Evolutionary conservation across 1,140 invertebrate genomes (phyloP), one percentile per base, ranked within the genome.

Genomic region (Pachyrhynchus sulphureomaculatus): DNA sequence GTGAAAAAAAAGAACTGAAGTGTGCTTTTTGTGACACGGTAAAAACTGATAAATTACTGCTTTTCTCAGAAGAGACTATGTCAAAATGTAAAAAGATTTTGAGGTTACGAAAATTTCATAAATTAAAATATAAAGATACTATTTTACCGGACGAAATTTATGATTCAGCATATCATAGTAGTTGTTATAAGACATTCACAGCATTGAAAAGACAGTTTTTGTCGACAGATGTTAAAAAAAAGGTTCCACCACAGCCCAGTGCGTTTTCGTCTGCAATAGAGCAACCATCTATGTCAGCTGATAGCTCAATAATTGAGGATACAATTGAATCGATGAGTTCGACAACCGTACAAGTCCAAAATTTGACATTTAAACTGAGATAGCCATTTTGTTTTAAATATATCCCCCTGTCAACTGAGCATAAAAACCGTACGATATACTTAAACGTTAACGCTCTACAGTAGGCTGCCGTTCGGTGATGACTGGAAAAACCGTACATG

Each of bases 181-280:
- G 47, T 64, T 64, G 62, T 61, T 62, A 64, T 23, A 64, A 53
- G 34, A 45, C 47, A 15, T 64, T 63, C 62, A 59, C 55, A 48
- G 58, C 57, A 24, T 12, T 48, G 24, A 62, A 65, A 65, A 64
- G 26, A 64, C 34, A 63, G 45, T 60, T 53, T 64, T 60, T 48
- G 32, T 64, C 63, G 13, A 65, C 59, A 47, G 45, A 62, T 65
- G 29, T 56, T 32, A 64, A 39, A 21, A 55, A 63, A 55, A 56
- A 62, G 62, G 24, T 44, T 62, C 33, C 23, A 36, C 42, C 39
- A 64, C 61, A 64, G 21, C 33, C 57, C 41, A 64, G 36, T 64
- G 52, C 57, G 32, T 62, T 34, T 49, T 64, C 44, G 26, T 61
- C 44, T 44, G 34, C 1, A 39, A 63, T 33, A 37, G 2, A 56